Base-by-base conservation (phyloP, 2,888 invertebrate genomes). In the Parnassius glacialis region DNA sequence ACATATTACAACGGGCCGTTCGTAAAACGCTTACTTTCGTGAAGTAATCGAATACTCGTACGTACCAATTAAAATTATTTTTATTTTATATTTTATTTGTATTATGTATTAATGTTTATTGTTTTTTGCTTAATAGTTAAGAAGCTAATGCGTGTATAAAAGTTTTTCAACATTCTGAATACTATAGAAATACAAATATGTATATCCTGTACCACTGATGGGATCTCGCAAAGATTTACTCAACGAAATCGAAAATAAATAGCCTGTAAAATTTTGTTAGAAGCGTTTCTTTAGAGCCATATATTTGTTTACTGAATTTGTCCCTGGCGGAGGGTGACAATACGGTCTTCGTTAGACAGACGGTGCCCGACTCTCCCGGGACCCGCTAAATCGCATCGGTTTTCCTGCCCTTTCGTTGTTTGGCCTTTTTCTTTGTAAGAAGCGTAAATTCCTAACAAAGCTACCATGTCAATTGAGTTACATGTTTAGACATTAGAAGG, bases 381-480 rank as follows among this genome's bases (percentile, higher is more conserved):
- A 81, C 76, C 70, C 71, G 79, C 81, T 84, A 84, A 84, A 86
- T 84, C 84, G 84, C 83, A 83, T 85, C 82, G 83, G 82, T 84
- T 83, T 79, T 81, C 76, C 77, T 79, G 72, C 73, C 74, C 72
- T 75, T 81, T 78, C 78, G 78, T 84, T 77, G 78, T 76, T 84
- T 83, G 75, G 78, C 79, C 79, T 71, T 68, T 78, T 76, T 75
- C 72, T 76, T 79, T 79, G 68, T 71, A 67, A 63, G 59, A 67
- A 62, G 61, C 59, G 62, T 55, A 60, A 64, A 61, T 57, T 59
- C 62, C 54, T 13, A 52, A 52, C 61, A 57, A 53, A 58, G 44
- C 51, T 62, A 44, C 43, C 43, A 51, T 55, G 62, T 57, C 54
- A 58, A 58, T 45, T 51, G 51, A 58, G 53, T 50, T 53, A 58